A percentile compares a stretch with the other conserved stretches of the same genome.
phyloP scores from a whole-genome alignment of 1,140 invertebrate species.

The Cyclargus thomasi region DNA sequence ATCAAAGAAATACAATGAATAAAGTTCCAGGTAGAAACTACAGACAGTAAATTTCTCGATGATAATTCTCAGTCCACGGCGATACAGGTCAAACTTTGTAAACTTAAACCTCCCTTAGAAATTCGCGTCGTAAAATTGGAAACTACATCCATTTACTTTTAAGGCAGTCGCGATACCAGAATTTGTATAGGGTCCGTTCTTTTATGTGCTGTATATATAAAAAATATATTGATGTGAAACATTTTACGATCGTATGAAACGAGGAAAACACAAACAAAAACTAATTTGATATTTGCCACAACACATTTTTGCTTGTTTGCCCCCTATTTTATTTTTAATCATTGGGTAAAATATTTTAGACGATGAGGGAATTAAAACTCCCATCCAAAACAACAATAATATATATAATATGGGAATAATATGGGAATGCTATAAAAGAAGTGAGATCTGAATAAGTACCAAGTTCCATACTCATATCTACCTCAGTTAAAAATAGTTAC shows the following conservation, averaged over 20 bases:
- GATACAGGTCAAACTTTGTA: conserved; percentile 9
- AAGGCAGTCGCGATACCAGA: conserved; percentile 2
- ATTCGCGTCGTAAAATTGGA: conserved; percentile 14
- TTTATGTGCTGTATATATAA: background rate
- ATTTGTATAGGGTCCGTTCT: conserved; percentile 7
- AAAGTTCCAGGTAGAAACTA: background rate
- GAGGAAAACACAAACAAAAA: background rate
- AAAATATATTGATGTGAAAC: conserved; percentile 1
- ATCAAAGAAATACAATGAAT: background rate
- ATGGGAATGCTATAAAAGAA: no score
- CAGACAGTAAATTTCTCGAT: background rate
- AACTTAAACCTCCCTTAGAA: conserved; percentile 11
- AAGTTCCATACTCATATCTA: no score
- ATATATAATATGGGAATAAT: no score
- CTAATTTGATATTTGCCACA: background rate
- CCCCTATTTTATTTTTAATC: background rate
- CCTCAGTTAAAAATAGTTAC: no score
- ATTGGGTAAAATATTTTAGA: no score
- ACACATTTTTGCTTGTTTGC: background rate
- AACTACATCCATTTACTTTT: conserved; percentile 15
- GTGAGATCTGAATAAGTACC: no score
- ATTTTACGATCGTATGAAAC: background rate
- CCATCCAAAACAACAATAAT: no score
- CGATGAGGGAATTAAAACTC: no score
- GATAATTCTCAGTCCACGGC: background rate